A percentile compares a stretch with the other conserved stretches of the same genome.
phyloP scores from a whole-genome alignment of 2,113 vertebrate species.

The Peromyscus californicus region DNA sequence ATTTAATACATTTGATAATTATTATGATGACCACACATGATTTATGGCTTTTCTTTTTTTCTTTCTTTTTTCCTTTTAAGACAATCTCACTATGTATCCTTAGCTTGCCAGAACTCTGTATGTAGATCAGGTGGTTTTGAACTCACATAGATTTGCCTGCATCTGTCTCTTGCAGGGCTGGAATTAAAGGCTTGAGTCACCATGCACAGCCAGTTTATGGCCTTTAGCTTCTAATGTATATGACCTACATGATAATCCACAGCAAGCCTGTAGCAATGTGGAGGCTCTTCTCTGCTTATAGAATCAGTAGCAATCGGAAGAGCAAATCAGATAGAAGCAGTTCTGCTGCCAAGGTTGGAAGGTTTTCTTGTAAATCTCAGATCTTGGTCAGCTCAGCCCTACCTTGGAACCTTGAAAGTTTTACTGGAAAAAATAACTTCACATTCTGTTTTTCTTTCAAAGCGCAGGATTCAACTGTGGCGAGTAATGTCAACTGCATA shows the following conservation, averaged over 20 bases:
- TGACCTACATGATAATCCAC: neutral
- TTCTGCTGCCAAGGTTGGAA: neutral
- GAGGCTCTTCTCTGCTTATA: neutral
- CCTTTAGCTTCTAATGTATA: neutral
- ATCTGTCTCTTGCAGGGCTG: neutral
- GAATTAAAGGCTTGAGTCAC: neutral
- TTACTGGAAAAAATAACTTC: neutral
- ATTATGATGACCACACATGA: neutral
- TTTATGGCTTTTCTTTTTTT: neutral
- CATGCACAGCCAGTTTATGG: neutral
- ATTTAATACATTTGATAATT: neutral
- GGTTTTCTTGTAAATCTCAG: neutral
- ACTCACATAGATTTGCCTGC: neutral
- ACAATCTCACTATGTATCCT: neutral
- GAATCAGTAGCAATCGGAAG: neutral
- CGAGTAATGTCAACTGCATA: neutral
- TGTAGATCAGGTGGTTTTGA: neutral
- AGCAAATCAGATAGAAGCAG: neutral
- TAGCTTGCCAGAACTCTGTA: neutral
- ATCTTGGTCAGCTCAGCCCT: neutral
- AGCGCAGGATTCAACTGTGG: neutral
- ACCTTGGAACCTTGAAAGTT: too few species aligned
- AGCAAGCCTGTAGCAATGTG: neutral
- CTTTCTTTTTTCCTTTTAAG: neutral
- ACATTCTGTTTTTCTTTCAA: neutral